Percentiles rank a stretch among this genome's conserved stretches.
Conservation (phyloP, 1,140 invertebrate genomes). For the Cherax quadricarinatus region DNA sequence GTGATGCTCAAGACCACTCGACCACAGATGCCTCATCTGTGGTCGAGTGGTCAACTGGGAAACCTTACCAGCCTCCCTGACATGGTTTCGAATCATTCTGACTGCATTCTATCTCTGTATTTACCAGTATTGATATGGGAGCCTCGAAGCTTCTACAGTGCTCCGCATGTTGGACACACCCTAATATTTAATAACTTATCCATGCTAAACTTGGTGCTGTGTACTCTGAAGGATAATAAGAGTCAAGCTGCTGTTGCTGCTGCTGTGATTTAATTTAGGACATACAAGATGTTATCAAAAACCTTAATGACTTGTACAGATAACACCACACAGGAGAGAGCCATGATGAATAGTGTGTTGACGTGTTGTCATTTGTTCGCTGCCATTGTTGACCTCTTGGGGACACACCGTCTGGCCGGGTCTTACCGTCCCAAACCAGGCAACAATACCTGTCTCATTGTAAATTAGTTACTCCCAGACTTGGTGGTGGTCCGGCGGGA, state of each 20-base stretch:
- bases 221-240: not conserved
- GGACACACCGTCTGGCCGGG: too few relatives aligned
- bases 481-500: too few relatives aligned
- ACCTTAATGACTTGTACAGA: not conserved
- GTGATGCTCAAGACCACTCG: too few relatives aligned
- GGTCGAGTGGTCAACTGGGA: too few relatives aligned
- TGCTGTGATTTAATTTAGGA: not conserved
- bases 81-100: too few relatives aligned
- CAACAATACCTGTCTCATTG: not conserved
- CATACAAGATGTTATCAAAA: not conserved
- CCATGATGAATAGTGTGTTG: not conserved
- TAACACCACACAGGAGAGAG: not conserved
- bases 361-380: not conserved
- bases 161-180: too few relatives aligned
- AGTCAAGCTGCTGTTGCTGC: not conserved
- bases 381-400: not conserved
- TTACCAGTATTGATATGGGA: too few relatives aligned
- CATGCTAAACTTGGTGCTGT: not conserved
- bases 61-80: too few relatives aligned
- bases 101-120: too few relatives aligned
- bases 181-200: not conserved
- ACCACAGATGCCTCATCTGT: too few relatives aligned
- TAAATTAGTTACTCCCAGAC: too few relatives aligned
- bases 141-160: too few relatives aligned
- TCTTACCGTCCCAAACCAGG: not conserved